Conservation (phyloP, 2,113 vertebrate species). For the Nannobrachium achirus region DNA sequence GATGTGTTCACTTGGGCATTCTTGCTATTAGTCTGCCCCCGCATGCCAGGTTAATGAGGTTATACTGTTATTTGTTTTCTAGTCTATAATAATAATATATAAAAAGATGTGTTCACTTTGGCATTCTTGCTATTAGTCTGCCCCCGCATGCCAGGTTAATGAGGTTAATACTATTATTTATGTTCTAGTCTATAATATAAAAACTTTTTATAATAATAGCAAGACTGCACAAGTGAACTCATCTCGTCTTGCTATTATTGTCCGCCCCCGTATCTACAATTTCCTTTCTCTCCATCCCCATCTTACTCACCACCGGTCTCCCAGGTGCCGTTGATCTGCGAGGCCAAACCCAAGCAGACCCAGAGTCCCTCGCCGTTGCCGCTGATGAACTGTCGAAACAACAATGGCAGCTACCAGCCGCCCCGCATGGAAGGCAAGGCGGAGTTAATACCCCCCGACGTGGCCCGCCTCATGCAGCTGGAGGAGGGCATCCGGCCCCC, state of each 20-base stretch:
- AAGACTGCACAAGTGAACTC: neutral
- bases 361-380: slow-evolving; percentile 83
- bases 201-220: no score
- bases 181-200: no score
- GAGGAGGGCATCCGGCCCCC: slow-evolving; percentile 81
- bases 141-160: no score
- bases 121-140: no score
- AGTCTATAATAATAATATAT: no score
- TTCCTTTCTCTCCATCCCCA: neutral
- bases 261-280: neutral
- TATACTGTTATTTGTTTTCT: no score
- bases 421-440: slow-evolving; percentile 78
- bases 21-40: no score
- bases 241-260: neutral
- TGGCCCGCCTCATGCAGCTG: slow-evolving; percentile 84
- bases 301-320: neutral
- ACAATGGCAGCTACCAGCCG: slow-evolving; percentile 83
- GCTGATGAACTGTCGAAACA: slow-evolving; percentile 89
- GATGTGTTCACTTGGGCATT: no score
- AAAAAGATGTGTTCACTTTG: no score
- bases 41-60: no score
- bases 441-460: slow-evolving; percentile 76
- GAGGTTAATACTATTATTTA: no score
- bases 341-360: slow-evolving; percentile 85
- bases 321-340: slow-evolving; percentile 87